Percentiles rank a stretch among this genome's conserved stretches.
These are phyloP conservation scores for Aptenodytes patagonicus DNA, from an alignment of 2,113 vertebrate species.

Conservation along the genomic window DNA sequence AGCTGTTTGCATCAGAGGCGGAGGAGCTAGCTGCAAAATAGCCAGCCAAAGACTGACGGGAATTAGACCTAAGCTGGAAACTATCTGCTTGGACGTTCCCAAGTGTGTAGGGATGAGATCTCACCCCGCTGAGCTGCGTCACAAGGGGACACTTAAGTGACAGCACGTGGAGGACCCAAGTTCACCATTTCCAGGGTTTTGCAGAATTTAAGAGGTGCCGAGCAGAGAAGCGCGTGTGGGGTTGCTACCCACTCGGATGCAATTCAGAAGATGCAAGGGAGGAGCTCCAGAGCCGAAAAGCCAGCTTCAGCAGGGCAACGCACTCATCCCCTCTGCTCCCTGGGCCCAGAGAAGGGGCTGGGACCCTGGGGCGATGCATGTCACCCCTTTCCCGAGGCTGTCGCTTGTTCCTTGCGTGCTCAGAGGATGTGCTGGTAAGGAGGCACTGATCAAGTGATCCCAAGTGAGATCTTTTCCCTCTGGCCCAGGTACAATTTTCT, in stretches of 20 bases:
- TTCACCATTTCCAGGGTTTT: not conserved
- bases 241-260: rapidly evolving
- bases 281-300: not conserved
- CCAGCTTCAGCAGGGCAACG: not conserved
- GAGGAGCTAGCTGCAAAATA: not conserved
- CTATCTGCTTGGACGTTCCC: rapidly evolving
- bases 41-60: not conserved
- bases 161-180: rapidly evolving
- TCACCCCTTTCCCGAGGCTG: rapidly evolving
- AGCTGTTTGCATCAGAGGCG: not conserved
- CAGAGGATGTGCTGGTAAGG: not conserved
- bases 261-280: not conserved
- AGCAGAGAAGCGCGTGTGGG: rapidly evolving
- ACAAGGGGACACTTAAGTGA: rapidly evolving
- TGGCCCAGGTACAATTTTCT: not conserved
- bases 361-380: rapidly evolving
- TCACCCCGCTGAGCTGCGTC: rapidly evolving
- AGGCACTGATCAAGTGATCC: not conserved
- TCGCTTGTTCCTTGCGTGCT: rapidly evolving
- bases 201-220: rapidly evolving
- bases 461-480: not conserved
- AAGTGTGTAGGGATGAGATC: rapidly evolving
- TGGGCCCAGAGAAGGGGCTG: not conserved
- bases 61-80: not conserved
- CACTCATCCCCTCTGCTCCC: not conserved